Percentiles rank a stretch among this genome's conserved stretches.
Evolutionary conservation across 2,797 vertebrate species (phyloP).

Genomic region (Sebastes hopkinsi): DNA sequence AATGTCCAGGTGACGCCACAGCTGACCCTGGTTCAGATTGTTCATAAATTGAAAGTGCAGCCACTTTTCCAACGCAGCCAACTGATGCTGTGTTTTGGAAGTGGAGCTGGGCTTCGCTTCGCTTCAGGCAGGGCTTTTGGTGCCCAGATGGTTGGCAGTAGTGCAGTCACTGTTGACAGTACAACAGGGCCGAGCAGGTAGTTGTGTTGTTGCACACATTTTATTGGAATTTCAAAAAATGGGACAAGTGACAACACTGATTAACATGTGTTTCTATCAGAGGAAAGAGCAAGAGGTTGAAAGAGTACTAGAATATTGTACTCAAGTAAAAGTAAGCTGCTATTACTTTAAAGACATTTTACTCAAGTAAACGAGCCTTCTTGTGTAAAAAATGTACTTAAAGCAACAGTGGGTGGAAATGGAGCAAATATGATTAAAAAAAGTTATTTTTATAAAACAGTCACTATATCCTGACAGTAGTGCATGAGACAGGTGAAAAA

Average conservation of each 20-base stretch:
- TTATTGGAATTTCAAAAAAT: neutral
- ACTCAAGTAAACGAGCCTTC: neutral
- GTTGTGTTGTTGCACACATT: neutral
- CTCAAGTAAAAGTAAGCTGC: too few species aligned
- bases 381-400: neutral
- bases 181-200: neutral
- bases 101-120: neutral
- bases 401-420: accelerated
- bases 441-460: too few species aligned
- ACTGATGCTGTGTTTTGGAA: slow-evolving; percentile 21
- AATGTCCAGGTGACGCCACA: slow-evolving; percentile 4
- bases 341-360: too few species aligned
- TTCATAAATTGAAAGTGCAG: slow-evolving; percentile 13
- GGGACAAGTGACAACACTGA: neutral
- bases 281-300: neutral
- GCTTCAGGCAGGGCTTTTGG: neutral
- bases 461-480: too few species aligned
- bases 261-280: neutral
- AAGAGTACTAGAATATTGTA: neutral
- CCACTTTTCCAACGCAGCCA: slow-evolving; percentile 19
- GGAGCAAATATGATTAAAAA: too few species aligned
- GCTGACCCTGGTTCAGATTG: slow-evolving; percentile 20
- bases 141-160: neutral
- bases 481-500: too few species aligned
- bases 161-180: neutral